Conservation (phyloP, 2,888 invertebrate species). For the Uropetala carovei region DNA sequence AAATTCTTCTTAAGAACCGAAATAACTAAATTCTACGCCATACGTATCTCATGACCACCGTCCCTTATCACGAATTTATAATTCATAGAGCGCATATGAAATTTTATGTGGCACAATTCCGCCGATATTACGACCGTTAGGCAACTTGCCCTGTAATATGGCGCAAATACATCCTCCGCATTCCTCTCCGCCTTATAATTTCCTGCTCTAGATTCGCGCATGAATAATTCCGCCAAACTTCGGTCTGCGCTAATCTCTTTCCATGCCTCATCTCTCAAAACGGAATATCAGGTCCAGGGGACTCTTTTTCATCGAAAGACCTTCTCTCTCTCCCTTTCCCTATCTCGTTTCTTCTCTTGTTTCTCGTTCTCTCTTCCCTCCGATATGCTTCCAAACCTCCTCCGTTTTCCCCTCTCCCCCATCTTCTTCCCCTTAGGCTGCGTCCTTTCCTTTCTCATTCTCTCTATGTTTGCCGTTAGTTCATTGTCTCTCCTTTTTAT, state of each 20-base stretch:
- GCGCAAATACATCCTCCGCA: neutral
- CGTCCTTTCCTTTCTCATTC: neutral
- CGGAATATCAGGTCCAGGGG: neutral
- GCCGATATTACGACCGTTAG: neutral
- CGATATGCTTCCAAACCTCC: neutral
- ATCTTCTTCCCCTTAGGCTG: neutral
- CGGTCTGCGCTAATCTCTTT: slow-evolving; percentile 3
- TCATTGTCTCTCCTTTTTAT: neutral
- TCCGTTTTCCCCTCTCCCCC: neutral
- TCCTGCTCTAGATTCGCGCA: slow-evolving; percentile 20
- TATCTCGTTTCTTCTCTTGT: neutral
- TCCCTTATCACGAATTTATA: neutral
- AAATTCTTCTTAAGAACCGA: neutral
- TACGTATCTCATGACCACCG: neutral
- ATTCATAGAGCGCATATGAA: neutral
- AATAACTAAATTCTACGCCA: no score
- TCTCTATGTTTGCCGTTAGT: neutral
- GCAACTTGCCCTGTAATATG: neutral
- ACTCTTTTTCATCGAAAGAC: neutral
- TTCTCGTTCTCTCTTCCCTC: neutral
- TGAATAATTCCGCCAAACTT: slow-evolving; percentile 6
- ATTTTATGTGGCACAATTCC: neutral
- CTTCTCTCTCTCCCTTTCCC: neutral
- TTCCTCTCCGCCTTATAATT: neutral
- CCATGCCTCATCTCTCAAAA: neutral